phyloP scores from a whole-genome alignment of 1,140 invertebrate genomes.

The Pristionchus pacificus region DNA sequence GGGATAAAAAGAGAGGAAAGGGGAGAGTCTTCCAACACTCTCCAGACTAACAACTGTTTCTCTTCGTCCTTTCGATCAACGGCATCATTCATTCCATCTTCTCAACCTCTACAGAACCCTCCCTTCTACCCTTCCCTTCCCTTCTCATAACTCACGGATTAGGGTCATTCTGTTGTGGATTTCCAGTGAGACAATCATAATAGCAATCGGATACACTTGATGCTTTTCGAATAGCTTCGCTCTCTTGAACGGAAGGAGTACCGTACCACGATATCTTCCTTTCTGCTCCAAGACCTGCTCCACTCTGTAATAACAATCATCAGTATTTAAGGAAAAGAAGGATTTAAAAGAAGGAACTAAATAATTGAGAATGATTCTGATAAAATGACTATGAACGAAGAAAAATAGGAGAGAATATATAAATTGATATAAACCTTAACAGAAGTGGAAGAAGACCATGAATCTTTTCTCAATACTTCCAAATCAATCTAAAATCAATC shows the following conservation, averaged over 20 bases:
- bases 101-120: too few relatives aligned
- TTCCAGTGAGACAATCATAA: conserved; percentile 21
- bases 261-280: conserved; percentile 13
- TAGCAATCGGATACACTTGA: conserved; percentile 32
- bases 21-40: too few relatives aligned
- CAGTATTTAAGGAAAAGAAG: too few relatives aligned
- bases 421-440: conserved; percentile 8
- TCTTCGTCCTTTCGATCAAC: too few relatives aligned
- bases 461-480: conserved; percentile 51
- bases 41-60: too few relatives aligned
- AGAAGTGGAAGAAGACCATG: conserved; percentile 39
- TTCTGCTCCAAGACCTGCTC: too few relatives aligned
- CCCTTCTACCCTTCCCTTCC: conserved; percentile 6
- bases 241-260: too few relatives aligned
- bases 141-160: conserved; percentile 11
- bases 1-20: conserved; percentile 3
- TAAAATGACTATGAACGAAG: too few relatives aligned
- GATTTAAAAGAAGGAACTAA: too few relatives aligned
- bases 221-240: conserved; percentile 16
- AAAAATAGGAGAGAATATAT: conserved; percentile 8
- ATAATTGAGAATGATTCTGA: too few relatives aligned
- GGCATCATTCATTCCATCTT: too few relatives aligned
- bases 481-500: conserved; percentile 42
- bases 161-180: conserved; percentile 6
- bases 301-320: too few relatives aligned